Percentiles rank a stretch among this genome's conserved stretches.
Conservation (phyloP, 2,888 invertebrate species). For the Galeopsomyia nigrocyanea region DNA sequence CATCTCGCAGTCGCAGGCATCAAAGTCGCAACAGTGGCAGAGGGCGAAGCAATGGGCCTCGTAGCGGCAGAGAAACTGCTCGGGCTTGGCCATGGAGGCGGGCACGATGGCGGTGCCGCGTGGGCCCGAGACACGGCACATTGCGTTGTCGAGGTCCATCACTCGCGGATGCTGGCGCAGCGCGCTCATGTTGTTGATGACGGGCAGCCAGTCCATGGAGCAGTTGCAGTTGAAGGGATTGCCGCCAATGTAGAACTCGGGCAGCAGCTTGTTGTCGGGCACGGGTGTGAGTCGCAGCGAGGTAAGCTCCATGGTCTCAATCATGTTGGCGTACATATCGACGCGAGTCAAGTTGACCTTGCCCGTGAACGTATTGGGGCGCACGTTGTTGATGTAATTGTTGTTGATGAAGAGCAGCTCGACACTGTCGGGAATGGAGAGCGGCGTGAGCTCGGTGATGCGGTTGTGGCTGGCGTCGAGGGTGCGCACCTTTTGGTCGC, state of each 20-base stretch:
- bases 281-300: constrained; percentile 84
- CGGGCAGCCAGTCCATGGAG: constrained; percentile 94
- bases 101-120: constrained; percentile 85
- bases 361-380: constrained; percentile 88
- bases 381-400: constrained; percentile 85
- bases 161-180: constrained; percentile 88
- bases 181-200: constrained; percentile 87
- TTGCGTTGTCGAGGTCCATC: constrained; percentile 89
- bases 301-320: constrained; percentile 85
- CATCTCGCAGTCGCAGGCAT: constrained; percentile 97
- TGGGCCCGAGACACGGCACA: constrained; percentile 89
- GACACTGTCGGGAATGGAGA: constrained; percentile 89
- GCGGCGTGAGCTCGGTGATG: constrained; percentile 84
- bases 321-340: constrained; percentile 90
- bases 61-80: constrained; percentile 93
- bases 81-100: constrained; percentile 81
- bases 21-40: constrained; percentile 96
- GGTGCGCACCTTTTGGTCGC: constrained; percentile 78
- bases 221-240: constrained; percentile 97
- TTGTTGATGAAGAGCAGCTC: constrained; percentile 91
- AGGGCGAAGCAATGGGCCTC: constrained; percentile 93
- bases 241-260: constrained; percentile 91
- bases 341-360: constrained; percentile 88
- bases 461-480: constrained; percentile 92
- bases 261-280: constrained; percentile 80